Evolutionary conservation across 2,113 vertebrate genomes (phyloP).

Genomic region (Indicator indicator): DNA sequence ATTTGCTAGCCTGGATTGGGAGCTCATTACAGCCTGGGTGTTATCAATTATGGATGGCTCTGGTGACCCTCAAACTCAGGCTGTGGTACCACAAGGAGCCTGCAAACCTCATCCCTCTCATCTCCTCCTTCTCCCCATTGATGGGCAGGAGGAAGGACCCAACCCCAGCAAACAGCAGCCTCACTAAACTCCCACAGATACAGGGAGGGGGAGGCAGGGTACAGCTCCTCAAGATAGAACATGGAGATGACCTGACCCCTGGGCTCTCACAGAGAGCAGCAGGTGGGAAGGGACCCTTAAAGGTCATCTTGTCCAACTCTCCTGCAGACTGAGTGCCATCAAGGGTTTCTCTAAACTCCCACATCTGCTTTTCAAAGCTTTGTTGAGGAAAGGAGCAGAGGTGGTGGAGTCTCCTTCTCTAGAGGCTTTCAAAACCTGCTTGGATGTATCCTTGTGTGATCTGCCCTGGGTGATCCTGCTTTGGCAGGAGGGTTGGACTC

Average conservation of each 20-base stretch:
- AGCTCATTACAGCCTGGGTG: neutral
- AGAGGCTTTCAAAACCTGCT: no score
- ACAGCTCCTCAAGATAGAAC: conserved; percentile 36
- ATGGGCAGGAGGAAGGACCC: neutral
- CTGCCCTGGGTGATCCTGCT: no score
- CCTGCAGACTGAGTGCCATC: conserved; percentile 11
- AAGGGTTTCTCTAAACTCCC: conserved; percentile 67
- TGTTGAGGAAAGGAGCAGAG: conserved; percentile 13
- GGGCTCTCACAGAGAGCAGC: conserved; percentile 31
- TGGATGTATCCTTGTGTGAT: no score
- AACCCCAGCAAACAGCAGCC: neutral
- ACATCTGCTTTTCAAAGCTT: conserved; percentile 61
- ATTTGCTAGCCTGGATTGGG: neutral
- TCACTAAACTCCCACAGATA: neutral
- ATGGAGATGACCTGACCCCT: conserved; percentile 39
- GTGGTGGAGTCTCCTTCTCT: no score
- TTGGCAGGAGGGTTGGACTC: no score
- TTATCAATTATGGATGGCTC: neutral
- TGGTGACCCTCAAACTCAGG: neutral
- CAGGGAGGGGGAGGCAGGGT: neutral
- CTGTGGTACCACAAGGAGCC: neutral
- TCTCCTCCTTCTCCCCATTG: neutral
- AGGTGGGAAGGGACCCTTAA: no score
- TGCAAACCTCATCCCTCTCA: neutral
- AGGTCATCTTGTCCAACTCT: no score